Conservation (phyloP, 2,113 vertebrate species). For the Danionella cerebrum region DNA sequence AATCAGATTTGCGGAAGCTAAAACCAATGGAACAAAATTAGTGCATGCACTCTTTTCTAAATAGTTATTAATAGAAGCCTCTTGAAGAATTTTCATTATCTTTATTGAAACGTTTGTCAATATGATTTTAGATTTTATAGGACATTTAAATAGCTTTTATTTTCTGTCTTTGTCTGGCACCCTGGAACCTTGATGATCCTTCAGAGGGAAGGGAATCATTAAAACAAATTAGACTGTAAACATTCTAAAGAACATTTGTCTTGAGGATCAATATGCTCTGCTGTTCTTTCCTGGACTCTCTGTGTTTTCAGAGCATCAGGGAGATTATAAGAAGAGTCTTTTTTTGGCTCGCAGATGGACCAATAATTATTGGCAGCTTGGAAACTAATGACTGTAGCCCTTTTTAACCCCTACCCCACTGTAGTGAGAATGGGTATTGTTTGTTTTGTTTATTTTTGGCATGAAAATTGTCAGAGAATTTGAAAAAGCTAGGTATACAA, state of each 20-base stretch:
- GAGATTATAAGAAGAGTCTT: constrained; percentile 67
- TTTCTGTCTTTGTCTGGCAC: constrained; percentile 19
- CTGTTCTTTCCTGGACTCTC: constrained; percentile 66
- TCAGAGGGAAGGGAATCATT: constrained; percentile 39
- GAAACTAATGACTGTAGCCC: constrained; percentile 71
- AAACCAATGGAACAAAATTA: no score
- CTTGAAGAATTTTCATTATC: no score
- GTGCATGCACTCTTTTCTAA: no score
- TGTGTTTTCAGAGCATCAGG: constrained; percentile 71
- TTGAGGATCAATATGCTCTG: constrained; percentile 66
- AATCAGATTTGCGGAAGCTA: no score
- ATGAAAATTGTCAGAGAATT: no score
- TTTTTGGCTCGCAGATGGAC: constrained; percentile 70
- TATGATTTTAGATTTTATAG: neutral
- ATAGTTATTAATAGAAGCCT: no score
- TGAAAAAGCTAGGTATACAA: no score
- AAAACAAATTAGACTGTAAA: constrained; percentile 45
- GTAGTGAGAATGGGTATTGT: constrained; percentile 5
- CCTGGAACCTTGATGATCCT: constrained; percentile 21
- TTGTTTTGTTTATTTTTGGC: no score
- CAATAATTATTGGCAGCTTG: constrained; percentile 75
- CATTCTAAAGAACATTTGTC: constrained; percentile 61
- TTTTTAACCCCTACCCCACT: constrained; percentile 56
- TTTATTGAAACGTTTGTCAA: neutral
- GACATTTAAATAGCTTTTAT: neutral